A percentile compares a stretch with the other conserved stretches of the same genome.
These are phyloP conservation scores for Arctopsyche grandis DNA, from an alignment of 1,140 invertebrate species.

Conservation along the genomic window DNA sequence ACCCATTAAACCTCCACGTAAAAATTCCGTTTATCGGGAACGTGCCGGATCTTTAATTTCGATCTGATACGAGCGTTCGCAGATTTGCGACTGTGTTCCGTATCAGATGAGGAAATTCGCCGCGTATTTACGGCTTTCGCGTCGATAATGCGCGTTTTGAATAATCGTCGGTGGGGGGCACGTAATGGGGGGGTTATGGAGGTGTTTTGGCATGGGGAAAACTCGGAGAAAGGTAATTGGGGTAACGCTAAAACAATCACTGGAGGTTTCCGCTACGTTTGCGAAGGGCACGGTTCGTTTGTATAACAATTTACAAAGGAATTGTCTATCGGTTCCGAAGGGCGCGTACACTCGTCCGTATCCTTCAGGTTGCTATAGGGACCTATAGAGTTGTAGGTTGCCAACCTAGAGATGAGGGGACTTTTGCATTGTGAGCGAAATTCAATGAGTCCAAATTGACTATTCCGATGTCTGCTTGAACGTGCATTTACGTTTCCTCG, in stretches of 20 bases:
- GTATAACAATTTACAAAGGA: conserved; percentile 31
- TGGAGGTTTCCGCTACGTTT: conserved; percentile 26
- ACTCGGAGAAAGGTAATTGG: conserved; percentile 6
- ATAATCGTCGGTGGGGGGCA: background rate
- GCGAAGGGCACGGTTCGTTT: conserved; percentile 27
- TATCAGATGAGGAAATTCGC: background rate
- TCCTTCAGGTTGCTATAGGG: background rate
- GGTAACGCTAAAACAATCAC: conserved; percentile 23
- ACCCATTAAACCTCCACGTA: background rate
- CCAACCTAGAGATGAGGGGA: too few relatives aligned
- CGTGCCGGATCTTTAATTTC: background rate
- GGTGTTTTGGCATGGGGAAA: background rate
- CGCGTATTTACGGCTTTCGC: too few relatives aligned
- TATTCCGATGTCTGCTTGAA: too few relatives aligned
- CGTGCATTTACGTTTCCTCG: too few relatives aligned
- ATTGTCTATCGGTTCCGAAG: conserved; percentile 1
- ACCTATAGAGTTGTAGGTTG: background rate
- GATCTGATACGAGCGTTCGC: background rate
- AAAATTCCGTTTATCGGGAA: background rate
- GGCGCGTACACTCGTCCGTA: background rate
- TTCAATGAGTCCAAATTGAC: too few relatives aligned
- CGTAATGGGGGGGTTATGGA: too few relatives aligned
- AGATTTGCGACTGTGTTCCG: background rate
- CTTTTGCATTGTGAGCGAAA: too few relatives aligned
- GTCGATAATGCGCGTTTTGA: conserved; percentile 23